A percentile compares a stretch with the other conserved stretches of the same genome.
These are phyloP conservation scores for Agrotis ipsilon DNA, from an alignment of 2,888 invertebrate genomes.

Conservation along the genomic window DNA sequence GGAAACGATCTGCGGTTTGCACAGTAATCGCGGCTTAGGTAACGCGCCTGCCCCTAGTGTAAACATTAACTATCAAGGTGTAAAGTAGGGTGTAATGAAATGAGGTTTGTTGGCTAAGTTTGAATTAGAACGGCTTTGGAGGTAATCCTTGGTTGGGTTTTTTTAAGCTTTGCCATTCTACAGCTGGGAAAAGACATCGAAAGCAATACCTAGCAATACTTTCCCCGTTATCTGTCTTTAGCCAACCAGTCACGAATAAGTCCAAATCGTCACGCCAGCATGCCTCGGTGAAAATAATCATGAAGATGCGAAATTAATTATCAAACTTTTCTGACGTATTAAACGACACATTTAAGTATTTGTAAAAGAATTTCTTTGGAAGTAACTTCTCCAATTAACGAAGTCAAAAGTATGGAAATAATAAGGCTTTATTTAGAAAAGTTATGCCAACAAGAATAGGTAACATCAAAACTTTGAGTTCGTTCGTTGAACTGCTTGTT, in stretches of 20 bases:
- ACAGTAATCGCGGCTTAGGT: conserved; percentile 45
- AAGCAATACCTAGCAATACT: too few species aligned
- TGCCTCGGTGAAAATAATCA: too few species aligned
- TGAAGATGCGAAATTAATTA: neutral
- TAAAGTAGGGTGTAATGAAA: neutral
- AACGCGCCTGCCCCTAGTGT: conserved; percentile 15
- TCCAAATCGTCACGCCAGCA: too few species aligned
- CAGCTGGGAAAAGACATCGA: too few species aligned
- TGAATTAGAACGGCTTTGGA: neutral
- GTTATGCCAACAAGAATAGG: conserved; percentile 11
- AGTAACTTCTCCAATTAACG: conserved; percentile 22
- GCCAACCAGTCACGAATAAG: too few species aligned
- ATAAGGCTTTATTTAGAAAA: conserved; percentile 28
- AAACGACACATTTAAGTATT: neutral
- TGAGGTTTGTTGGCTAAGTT: neutral
- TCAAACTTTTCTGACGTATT: neutral
- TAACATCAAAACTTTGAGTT: conserved; percentile 25
- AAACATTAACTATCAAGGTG: conserved; percentile 15
- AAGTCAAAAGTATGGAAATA: conserved; percentile 30
- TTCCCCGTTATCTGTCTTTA: too few species aligned
- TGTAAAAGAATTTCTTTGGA: neutral
- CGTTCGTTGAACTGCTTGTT: conserved; percentile 21
- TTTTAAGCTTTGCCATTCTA: too few species aligned
- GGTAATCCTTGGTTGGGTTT: neutral
- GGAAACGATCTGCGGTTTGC: conserved; percentile 47